Conservation (phyloP, 2,888 invertebrate genomes). For the Parnassius smintheus region DNA sequence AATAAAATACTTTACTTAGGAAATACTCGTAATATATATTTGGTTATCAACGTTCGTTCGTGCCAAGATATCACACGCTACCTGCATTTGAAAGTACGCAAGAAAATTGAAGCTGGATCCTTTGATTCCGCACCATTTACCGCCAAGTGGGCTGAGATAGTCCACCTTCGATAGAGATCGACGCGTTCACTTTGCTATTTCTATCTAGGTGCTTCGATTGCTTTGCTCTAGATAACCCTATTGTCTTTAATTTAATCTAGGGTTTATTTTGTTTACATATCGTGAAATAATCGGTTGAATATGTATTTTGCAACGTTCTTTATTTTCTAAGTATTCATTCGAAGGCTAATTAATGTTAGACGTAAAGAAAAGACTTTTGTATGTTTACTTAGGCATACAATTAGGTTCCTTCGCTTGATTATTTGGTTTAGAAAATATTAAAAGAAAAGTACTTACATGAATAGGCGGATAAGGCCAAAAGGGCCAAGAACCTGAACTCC, state of each 20-base stretch:
- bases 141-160: constrained; percentile 75
- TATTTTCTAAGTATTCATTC: too few species aligned
- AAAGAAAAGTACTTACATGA: constrained; percentile 55
- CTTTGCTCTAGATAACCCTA: constrained; percentile 43
- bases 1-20: too few species aligned
- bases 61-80: constrained; percentile 46
- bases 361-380: too few species aligned
- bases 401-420: too few species aligned
- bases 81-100: constrained; percentile 54
- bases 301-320: too few species aligned
- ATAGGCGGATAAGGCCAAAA: constrained; percentile 59
- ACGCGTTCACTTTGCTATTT: constrained; percentile 46
- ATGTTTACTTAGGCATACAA: too few species aligned
- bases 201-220: constrained; percentile 67
- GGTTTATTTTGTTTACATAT: too few species aligned
- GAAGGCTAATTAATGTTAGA: too few species aligned
- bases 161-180: constrained; percentile 71
- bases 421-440: too few species aligned
- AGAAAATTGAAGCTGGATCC: constrained; percentile 61
- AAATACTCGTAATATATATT: background rate
- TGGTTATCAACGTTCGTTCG: constrained; percentile 23
- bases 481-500: constrained; percentile 52
- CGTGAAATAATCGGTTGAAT: too few species aligned
- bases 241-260: background rate
- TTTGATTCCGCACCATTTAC: constrained; percentile 74